Conservation (phyloP, 2,797 vertebrate species). For the Menidia menidia region DNA sequence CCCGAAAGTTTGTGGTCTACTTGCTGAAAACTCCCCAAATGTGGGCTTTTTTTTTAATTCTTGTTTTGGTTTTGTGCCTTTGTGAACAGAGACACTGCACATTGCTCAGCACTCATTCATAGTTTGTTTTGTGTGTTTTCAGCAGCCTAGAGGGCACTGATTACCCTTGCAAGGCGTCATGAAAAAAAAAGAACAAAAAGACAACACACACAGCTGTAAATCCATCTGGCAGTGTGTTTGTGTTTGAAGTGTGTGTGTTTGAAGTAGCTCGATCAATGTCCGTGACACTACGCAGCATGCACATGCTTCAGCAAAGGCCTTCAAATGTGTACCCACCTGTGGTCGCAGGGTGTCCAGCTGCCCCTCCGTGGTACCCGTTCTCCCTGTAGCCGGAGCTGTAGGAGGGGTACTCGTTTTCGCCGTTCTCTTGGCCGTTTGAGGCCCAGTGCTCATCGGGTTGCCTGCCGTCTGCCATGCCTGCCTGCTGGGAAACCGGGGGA, state of each 20-base stretch:
- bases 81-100: conserved; percentile 1
- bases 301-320: conserved; percentile 67
- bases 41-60: too few relatives aligned
- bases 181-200: conserved; percentile 34
- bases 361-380: conserved; percentile 90
- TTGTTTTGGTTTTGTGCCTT: neutral
- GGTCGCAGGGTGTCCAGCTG: conserved; percentile 83
- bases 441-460: conserved; percentile 79
- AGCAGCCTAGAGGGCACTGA: conserved; percentile 19
- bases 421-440: conserved; percentile 79
- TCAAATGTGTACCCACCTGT: conserved; percentile 60
- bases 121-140: conserved; percentile 7
- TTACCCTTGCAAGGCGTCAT: conserved; percentile 18
- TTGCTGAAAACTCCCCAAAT: neutral
- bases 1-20: neutral
- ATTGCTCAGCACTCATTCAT: conserved; percentile 6
- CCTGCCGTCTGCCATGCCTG: conserved; percentile 80
- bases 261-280: conserved; percentile 20
- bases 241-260: neutral
- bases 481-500: conserved; percentile 69
- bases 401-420: conserved; percentile 75
- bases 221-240: conserved; percentile 21
- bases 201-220: conserved; percentile 20
- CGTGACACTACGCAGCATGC: conserved; percentile 19
- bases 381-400: conserved; percentile 85